Conservation (phyloP, 2,797 vertebrate species). For the Enteromius trimaculatus region DNA sequence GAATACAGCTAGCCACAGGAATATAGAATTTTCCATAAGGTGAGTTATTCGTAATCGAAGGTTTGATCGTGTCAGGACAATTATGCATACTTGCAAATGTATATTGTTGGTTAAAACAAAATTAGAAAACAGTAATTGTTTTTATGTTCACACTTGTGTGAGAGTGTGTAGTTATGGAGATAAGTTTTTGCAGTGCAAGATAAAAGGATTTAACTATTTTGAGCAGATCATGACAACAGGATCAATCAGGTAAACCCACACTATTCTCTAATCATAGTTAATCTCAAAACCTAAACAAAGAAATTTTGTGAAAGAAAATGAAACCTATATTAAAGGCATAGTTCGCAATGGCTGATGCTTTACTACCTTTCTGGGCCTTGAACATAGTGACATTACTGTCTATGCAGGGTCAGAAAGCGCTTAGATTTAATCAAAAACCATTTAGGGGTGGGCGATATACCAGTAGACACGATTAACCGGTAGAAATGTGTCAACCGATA, state of each 20-base stretch:
- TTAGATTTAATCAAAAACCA: too few species aligned
- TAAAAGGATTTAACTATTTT: neutral
- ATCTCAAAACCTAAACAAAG: neutral
- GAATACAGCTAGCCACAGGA: neutral
- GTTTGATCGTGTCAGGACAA: neutral
- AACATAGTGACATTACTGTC: too few species aligned
- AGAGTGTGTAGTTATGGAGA: neutral
- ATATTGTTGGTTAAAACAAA: neutral
- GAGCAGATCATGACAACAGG: neutral
- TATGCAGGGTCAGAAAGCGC: too few species aligned
- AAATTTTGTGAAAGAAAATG: neutral
- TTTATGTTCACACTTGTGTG: neutral
- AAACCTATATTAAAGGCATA: neutral
- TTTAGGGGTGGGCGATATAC: too few species aligned
- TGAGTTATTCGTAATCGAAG: neutral
- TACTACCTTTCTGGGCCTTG: too few species aligned
- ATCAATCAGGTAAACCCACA: neutral
- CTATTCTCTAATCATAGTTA: neutral
- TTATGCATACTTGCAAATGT: neutral
- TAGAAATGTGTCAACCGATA: too few species aligned
- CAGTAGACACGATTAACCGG: too few species aligned
- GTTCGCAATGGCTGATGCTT: too few species aligned
- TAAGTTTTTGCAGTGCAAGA: neutral
- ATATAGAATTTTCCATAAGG: neutral
- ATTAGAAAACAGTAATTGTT: neutral